Conservation (phyloP, 2,888 invertebrate species). For the Stomorhina lunata region DNA sequence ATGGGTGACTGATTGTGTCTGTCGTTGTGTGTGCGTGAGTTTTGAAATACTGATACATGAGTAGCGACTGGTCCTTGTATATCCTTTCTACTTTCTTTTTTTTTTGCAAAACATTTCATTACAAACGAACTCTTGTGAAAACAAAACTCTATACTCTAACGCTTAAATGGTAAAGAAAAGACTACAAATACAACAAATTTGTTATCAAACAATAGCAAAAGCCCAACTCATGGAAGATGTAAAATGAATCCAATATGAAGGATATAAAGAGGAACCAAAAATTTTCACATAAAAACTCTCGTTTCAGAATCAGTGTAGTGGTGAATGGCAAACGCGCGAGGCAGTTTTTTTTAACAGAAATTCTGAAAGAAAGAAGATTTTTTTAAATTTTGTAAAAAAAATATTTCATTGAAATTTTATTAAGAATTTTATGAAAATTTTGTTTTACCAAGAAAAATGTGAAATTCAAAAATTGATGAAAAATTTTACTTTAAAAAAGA, state of each 20-base stretch:
- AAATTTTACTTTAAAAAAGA: neutral
- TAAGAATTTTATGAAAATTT: too few species aligned
- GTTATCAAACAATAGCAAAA: conserved; percentile 14
- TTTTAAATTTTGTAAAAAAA: neutral
- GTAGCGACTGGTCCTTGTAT: too few species aligned
- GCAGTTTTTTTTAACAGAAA: neutral
- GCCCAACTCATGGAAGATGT: conserved; percentile 14
- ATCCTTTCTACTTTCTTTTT: neutral
- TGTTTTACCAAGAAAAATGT: too few species aligned
- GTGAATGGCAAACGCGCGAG: conserved; percentile 61
- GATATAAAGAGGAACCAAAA: neutral
- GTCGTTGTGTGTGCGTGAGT: neutral
- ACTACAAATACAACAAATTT: neutral
- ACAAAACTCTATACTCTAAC: neutral
- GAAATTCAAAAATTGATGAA: neutral
- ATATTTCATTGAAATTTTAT: too few species aligned
- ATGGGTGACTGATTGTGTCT: neutral
- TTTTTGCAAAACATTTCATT: conserved; percentile 11
- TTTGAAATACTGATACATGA: conserved; percentile 5
- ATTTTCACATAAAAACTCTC: neutral
- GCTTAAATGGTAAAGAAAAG: neutral
- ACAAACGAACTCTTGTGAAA: neutral
- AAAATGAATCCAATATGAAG: neutral
- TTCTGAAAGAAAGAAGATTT: neutral
- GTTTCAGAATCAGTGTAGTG: conserved; percentile 47